These are phyloP conservation scores for Harpagoxenus sublaevis DNA, from an alignment of 2,888 invertebrate genomes.

Conservation along the genomic window DNA sequence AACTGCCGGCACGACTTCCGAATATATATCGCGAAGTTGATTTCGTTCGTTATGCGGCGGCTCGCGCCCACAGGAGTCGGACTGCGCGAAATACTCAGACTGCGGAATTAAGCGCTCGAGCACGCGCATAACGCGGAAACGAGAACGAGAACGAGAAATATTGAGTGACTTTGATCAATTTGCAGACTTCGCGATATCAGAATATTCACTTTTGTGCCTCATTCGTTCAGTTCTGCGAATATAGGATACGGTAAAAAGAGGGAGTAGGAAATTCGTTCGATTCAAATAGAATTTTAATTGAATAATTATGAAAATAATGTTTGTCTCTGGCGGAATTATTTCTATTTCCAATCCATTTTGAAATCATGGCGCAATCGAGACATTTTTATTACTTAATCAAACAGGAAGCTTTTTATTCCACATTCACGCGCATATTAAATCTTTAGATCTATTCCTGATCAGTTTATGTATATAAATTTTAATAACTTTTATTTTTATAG, in stretches of 20 bases:
- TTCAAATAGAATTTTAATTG: constrained; percentile 12
- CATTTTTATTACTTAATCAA: constrained; percentile 3
- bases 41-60: constrained; percentile 45
- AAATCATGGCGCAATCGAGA: not conserved
- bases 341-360: not conserved
- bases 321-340: not conserved
- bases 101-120: constrained; percentile 33
- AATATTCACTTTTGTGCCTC: not conserved
- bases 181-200: not conserved
- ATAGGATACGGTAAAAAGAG: not conserved
- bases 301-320: constrained; percentile 17
- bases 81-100: constrained; percentile 36
- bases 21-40: constrained; percentile 54
- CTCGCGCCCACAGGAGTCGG: constrained; percentile 4
- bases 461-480: not conserved
- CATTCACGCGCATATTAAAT: not conserved
- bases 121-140: not conserved
- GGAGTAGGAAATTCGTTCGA: not conserved
- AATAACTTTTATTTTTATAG: not conserved
- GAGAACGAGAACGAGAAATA: not conserved
- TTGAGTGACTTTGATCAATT: constrained; percentile 33
- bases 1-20: constrained; percentile 55
- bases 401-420: not conserved
- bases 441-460: not conserved
- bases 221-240: not conserved